Evolutionary conservation across 2,797 vertebrate genomes (phyloP), one percentile per base, ranked within the genome.

Genomic region (Psittacula derbiana): DNA sequence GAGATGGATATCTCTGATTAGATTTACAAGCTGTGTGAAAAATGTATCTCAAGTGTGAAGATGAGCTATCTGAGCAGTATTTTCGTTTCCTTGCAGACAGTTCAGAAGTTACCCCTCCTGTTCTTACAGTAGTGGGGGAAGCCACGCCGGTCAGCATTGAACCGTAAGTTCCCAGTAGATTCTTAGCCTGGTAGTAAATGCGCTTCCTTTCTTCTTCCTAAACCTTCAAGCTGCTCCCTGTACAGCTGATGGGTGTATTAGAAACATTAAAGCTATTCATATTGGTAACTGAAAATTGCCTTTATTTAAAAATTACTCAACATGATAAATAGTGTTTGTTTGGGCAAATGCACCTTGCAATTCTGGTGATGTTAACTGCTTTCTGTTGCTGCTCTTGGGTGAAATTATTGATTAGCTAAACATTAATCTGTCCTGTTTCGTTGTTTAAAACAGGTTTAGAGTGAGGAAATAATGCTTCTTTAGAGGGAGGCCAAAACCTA

Each of bases 111-210:
- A 99, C 99, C 7, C 99, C 99, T 7, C 99, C 99, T 0, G 98
- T 99, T 78, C 98, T 99, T 70, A 98, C 98, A 0, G 98, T 99
- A 38, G 99, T 99, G 96, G 98, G 98, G 36, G 99, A 99, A 90
- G 99, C 98, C 96, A 99, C 99, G 20, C 99, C 99, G 0, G 99
- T 99, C 98, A 99, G 99, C 98, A 99, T 99, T 40, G 99, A 99
- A 95, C 99, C 99, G 99, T 99, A 98, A 99, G 99, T 99, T 96
- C 81, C 43, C 16, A 1, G 3, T 24, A 73, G 10, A 23, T 20
- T 78, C 25, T 40, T 62, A 17, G 21, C 24, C 25, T 72, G 25
- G 5, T 47, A 52, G 11, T 60, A 74, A 79, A 84, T 41, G 16
- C 25, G 20, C 33, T 81, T 15, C 46, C 24, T 46, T 80, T 40